Percentiles rank a stretch among this genome's conserved stretches.
Evolutionary conservation across 2,113 vertebrate species (phyloP).

Genomic region (Amazona vittata): DNA sequence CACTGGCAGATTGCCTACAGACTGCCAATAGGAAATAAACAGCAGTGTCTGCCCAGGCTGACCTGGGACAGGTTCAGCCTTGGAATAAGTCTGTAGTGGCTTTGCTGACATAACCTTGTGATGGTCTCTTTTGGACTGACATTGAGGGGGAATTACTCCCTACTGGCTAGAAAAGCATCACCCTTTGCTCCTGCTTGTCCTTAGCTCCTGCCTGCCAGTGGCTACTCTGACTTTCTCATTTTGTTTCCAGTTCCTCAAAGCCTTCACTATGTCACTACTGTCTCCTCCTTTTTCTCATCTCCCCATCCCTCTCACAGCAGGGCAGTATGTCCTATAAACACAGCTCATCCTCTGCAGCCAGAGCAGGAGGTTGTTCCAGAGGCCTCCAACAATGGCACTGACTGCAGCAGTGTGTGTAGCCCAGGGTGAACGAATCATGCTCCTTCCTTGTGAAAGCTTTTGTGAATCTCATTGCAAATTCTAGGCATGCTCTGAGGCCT

Average conservation of each 20-base stretch:
- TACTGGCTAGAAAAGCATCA: background rate
- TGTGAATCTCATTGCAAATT: background rate
- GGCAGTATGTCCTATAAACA: background rate
- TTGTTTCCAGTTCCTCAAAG: background rate
- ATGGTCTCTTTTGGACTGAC: background rate
- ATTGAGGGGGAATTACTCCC: background rate
- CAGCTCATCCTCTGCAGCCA: background rate
- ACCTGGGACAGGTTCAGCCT: background rate
- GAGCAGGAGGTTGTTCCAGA: background rate
- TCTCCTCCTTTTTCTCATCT: background rate
- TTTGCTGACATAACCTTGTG: background rate
- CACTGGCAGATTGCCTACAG: background rate
- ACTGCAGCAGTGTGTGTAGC: fast-evolving
- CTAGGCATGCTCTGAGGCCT: background rate
- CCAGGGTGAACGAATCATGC: background rate
- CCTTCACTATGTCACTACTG: background rate
- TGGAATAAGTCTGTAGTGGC: background rate
- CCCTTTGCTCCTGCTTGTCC: background rate
- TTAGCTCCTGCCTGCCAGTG: background rate
- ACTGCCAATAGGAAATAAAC: background rate
- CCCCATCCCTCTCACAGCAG: background rate
- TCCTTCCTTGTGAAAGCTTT: background rate
- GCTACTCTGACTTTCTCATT: background rate
- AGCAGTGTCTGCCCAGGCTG: background rate
- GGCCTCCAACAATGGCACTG: background rate